These are phyloP conservation scores for Meandrusa payeni DNA, from an alignment of 2,888 invertebrate genomes.

Conservation along the genomic window DNA sequence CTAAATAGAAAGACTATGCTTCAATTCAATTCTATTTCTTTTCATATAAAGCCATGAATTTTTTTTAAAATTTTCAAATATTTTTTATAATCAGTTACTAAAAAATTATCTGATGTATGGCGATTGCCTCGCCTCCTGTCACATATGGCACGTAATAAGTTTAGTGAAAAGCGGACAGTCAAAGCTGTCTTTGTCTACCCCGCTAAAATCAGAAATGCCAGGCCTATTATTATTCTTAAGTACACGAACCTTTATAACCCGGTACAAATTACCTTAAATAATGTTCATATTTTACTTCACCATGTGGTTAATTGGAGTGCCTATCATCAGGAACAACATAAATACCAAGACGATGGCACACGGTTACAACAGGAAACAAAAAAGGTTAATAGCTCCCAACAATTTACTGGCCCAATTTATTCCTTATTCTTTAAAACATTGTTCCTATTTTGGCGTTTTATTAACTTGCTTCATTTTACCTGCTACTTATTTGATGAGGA, in stretches of 20 bases:
- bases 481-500: constrained; percentile 11
- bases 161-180: no score
- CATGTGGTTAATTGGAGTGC: constrained; percentile 77
- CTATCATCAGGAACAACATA: constrained; percentile 63
- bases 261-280: constrained; percentile 73
- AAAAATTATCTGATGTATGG: no score
- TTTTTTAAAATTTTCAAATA: no score
- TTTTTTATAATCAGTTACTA: no score
- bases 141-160: no score
- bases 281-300: constrained; percentile 74
- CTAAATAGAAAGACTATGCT: no score
- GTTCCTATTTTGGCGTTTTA: constrained; percentile 10
- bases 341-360: constrained; percentile 64
- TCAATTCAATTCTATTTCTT: no score
- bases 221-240: constrained; percentile 68
- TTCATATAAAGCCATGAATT: no score
- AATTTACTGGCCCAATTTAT: constrained; percentile 52
- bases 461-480: neutral
- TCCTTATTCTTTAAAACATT: constrained; percentile 30
- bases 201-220: no score
- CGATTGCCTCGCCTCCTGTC: no score
- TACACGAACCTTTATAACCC: constrained; percentile 70
- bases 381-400: constrained; percentile 54
- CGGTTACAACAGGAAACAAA: constrained; percentile 47
- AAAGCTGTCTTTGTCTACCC: no score